Conservation (phyloP, 2,888 invertebrate genomes). For the Muschampia plurimacula region DNA sequence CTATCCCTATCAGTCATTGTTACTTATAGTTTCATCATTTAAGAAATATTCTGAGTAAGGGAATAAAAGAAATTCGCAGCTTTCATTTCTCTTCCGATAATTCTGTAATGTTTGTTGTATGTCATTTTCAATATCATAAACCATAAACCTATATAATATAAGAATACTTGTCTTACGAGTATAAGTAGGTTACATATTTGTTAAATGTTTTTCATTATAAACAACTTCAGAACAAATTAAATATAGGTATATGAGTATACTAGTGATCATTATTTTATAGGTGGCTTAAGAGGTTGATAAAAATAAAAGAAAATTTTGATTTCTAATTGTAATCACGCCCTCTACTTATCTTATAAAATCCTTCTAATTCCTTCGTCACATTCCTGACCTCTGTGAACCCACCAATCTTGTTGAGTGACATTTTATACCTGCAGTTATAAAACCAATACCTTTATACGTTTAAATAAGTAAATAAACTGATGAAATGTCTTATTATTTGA, state of each 20-base stretch:
- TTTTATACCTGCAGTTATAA: slow-evolving; percentile 20
- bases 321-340: neutral
- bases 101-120: too few species aligned
- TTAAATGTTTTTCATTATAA: too few species aligned
- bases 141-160: too few species aligned
- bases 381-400: slow-evolving; percentile 48
- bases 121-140: too few species aligned
- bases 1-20: slow-evolving; percentile 47
- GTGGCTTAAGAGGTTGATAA: neutral
- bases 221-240: neutral
- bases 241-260: too few species aligned
- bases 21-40: slow-evolving; percentile 25
- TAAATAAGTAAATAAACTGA: neutral
- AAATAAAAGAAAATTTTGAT: slow-evolving; percentile 6
- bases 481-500: slow-evolving; percentile 17
- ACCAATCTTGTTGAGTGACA: slow-evolving; percentile 42
- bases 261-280: too few species aligned
- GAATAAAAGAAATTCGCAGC: neutral
- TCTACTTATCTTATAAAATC: slow-evolving; percentile 10
- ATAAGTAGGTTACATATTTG: too few species aligned
- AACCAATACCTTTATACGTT: slow-evolving; percentile 8
- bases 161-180: too few species aligned
- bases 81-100: neutral
- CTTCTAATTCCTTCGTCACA: slow-evolving; percentile 28
- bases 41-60: neutral